These are phyloP conservation scores for Lymantria monacha DNA, from an alignment of 2,888 invertebrate species.

Conservation along the genomic window DNA sequence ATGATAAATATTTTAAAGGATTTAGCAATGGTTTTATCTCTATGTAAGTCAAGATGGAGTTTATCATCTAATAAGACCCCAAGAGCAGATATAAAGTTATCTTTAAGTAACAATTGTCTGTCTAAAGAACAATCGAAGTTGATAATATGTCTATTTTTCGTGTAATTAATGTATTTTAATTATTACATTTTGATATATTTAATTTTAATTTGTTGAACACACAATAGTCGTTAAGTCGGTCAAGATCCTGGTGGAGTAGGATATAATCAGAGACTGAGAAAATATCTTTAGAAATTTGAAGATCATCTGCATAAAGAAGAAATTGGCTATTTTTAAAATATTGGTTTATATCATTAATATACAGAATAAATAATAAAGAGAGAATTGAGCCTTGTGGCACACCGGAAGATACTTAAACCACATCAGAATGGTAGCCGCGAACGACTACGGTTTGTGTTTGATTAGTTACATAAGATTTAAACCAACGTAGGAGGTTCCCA, in stretches of 20 bases:
- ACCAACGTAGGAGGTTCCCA: slow-evolving; percentile 10
- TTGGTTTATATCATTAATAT: background rate
- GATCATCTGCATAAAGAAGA: no score
- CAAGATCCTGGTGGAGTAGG: background rate
- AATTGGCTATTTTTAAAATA: background rate
- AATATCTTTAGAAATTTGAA: background rate
- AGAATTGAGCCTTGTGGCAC: background rate
- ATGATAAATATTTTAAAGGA: no score
- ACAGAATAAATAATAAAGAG: background rate
- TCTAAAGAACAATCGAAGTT: no score
- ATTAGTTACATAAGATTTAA: slow-evolving; percentile 12
- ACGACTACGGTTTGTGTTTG: slow-evolving; percentile 8
- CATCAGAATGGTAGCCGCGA: background rate
- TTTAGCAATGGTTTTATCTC: no score
- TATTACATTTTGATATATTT: no score
- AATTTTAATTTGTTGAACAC: background rate
- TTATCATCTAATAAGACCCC: no score
- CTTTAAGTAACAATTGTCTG: no score
- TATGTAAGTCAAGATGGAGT: no score
- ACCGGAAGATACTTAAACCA: background rate
- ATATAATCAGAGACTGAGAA: background rate
- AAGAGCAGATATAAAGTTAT: no score
- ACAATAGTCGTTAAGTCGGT: background rate
- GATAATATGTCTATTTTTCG: no score
- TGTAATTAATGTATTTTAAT: no score